phyloP scores from a whole-genome alignment of 2,113 vertebrate genomes.

The Reinhardtius hippoglossoides region DNA sequence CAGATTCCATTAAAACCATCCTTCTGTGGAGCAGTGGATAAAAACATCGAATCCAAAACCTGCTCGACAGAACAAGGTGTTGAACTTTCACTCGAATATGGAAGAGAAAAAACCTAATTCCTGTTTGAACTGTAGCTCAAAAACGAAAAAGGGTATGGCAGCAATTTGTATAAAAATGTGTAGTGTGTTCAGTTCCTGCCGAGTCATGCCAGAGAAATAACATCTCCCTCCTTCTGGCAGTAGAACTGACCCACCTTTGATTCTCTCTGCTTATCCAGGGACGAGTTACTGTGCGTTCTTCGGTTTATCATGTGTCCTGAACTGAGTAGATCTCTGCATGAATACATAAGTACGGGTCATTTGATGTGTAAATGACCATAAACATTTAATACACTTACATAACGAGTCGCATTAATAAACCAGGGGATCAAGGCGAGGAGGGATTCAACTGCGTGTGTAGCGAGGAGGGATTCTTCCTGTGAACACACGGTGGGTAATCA shows the following conservation, averaged over 20 bases:
- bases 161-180: background rate
- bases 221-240: background rate
- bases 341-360: background rate
- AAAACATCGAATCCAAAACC: background rate
- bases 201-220: background rate
- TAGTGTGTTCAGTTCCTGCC: background rate
- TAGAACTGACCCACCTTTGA: background rate
- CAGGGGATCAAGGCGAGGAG: background rate
- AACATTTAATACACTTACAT: constrained; percentile 16
- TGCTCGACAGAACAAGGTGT: background rate
- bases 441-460: no score
- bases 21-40: background rate
- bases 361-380: constrained; percentile 40
- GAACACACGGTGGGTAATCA: constrained; percentile 30
- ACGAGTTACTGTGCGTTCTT: background rate
- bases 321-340: constrained; percentile 5
- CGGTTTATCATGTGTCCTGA: background rate
- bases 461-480: constrained; percentile 13
- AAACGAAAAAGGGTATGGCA: background rate
- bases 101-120: background rate
- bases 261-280: background rate
- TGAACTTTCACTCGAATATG: background rate
- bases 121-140: background rate
- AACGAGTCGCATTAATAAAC: constrained; percentile 30
- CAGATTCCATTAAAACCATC: background rate